These are phyloP conservation scores for Poecile montanus DNA, from an alignment of 2,797 vertebrate species.

Conservation along the genomic window DNA sequence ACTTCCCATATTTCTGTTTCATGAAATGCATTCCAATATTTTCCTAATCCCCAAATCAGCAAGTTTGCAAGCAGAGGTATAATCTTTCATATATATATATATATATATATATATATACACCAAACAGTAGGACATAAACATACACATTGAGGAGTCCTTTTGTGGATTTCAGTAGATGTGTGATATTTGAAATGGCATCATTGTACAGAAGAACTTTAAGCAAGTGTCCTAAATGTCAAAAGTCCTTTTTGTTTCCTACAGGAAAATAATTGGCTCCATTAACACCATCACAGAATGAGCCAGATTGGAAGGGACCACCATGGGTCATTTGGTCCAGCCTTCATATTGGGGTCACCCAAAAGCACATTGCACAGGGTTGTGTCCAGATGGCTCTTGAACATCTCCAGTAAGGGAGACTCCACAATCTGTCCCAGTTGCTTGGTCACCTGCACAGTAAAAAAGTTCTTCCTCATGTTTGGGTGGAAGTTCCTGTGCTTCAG, in stretches of 20 bases:
- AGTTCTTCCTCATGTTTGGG: neutral
- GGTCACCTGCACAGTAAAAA: neutral
- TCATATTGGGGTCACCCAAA: neutral
- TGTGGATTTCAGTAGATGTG: neutral
- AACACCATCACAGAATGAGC: neutral
- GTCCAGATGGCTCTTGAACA: neutral
- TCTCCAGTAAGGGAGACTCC: neutral
- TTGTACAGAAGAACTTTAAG: neutral
- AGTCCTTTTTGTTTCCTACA: accelerated
- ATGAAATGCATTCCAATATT: neutral
- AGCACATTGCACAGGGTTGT: neutral
- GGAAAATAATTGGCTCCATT: neutral
- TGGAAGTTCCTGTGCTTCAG: neutral
- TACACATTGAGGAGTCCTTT: neutral
- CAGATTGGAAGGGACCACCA: neutral
- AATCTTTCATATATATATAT: neutral
- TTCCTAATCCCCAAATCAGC: neutral
- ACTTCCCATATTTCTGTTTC: neutral
- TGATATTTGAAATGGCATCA: neutral
- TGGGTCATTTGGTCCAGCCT: neutral
- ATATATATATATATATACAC: neutral
- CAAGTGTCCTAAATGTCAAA: neutral
- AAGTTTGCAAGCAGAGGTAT: neutral
- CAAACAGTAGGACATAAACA: neutral
- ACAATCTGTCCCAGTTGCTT: neutral